These are phyloP conservation scores for Nomia melanderi DNA, from an alignment of 1,140 invertebrate species.

Conservation along the genomic window DNA sequence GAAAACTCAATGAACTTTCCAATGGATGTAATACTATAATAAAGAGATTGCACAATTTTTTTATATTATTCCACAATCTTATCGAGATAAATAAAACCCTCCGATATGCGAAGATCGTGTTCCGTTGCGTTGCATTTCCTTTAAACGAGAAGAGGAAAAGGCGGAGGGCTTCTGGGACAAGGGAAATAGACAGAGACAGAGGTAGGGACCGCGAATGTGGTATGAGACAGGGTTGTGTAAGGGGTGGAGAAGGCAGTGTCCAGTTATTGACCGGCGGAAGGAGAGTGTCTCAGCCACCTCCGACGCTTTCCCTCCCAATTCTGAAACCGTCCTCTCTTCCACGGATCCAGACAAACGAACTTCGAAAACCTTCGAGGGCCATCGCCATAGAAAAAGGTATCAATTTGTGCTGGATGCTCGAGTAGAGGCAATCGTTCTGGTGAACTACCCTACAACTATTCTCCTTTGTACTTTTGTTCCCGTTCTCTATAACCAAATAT, in stretches of 20 bases:
- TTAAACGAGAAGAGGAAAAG: not conserved
- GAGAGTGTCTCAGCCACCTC: slow-evolving; percentile 67
- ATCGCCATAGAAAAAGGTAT: not conserved
- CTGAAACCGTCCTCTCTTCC: slow-evolving; percentile 45
- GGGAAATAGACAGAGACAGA: slow-evolving; percentile 22
- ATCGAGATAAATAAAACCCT: no score
- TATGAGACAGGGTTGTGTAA: slow-evolving; percentile 29
- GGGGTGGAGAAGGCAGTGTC: slow-evolving; percentile 69
- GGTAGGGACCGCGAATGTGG: slow-evolving; percentile 43
- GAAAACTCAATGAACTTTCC: no score
- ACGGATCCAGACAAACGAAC: slow-evolving; percentile 19
- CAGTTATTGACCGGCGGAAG: slow-evolving; percentile 79
- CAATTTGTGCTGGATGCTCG: not conserved
- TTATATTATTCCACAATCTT: no score
- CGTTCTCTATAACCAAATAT: not conserved
- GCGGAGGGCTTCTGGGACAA: slow-evolving; percentile 17
- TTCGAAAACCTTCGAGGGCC: not conserved
- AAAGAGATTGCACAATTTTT: no score
- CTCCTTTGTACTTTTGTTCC: not conserved
- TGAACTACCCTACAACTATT: not conserved
- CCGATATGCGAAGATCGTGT: slow-evolving; percentile 12
- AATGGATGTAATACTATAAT: no score
- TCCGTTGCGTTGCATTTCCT: slow-evolving; percentile 1
- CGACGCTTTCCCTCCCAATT: slow-evolving; percentile 54
- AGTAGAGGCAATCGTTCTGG: not conserved